Percentiles rank a stretch among this genome's conserved stretches.
phyloP scores from a whole-genome alignment of 2,888 invertebrate species.

The Caenorhabditis becei region DNA sequence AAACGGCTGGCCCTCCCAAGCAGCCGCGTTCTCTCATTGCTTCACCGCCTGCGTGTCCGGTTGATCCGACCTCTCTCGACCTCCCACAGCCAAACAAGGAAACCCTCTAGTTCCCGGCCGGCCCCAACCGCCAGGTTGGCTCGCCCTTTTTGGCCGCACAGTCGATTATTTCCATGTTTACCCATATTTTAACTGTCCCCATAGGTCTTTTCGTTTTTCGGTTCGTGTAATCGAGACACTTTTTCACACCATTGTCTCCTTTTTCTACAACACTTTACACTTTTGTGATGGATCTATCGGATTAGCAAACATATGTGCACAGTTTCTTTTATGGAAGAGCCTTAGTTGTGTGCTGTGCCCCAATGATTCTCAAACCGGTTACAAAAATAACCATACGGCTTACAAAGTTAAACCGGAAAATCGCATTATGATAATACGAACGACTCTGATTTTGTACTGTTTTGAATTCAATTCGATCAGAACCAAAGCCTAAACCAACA shows the following conservation, averaged over 20 bases:
- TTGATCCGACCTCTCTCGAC: conserved; percentile 34
- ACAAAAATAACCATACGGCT: conserved; percentile 6
- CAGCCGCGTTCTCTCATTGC: conserved; percentile 38
- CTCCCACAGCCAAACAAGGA: conserved; percentile 43
- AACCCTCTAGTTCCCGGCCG: conserved; percentile 44
- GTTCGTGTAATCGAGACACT: conserved; percentile 49
- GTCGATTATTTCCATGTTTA: conserved; percentile 60
- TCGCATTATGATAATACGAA: conserved; percentile 51
- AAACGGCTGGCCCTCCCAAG: conserved; percentile 57
- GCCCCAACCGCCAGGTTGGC: conserved; percentile 45
- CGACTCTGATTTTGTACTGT: conserved; percentile 30
- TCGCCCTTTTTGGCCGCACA: conserved; percentile 43
- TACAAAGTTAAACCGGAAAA: conserved; percentile 20
- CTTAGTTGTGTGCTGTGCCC: neutral
- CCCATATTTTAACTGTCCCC: conserved; percentile 40
- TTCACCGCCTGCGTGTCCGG: conserved; percentile 32
- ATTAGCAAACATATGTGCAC: conserved; percentile 18
- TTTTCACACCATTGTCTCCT: conserved; percentile 36
- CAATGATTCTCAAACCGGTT: neutral
- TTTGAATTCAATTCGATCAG: neutral
- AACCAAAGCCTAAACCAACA: neutral
- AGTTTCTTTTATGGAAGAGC: neutral
- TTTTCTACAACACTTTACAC: conserved; percentile 13
- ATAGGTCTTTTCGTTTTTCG: conserved; percentile 16
- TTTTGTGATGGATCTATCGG: conserved; percentile 16